Evolutionary conservation across 2,797 vertebrate species (phyloP), one percentile per base, ranked within the genome.

Genomic region (Premnoplex brunnescens): DNA sequence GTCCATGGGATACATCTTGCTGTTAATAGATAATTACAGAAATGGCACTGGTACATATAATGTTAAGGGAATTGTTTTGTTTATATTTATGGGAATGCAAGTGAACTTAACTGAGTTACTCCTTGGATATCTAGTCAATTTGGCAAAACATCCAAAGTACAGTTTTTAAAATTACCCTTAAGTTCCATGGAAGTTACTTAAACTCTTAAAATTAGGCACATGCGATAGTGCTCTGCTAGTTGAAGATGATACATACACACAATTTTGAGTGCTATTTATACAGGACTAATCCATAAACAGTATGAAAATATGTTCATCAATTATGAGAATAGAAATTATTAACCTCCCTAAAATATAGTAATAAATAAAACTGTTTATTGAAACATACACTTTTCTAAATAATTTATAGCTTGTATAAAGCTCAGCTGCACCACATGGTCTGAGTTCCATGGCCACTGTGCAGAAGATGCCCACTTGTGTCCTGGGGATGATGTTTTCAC

Each of bases 311-410:
- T 68, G 44, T 92, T 86, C 27, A 52, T 46, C 16, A 26, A 44
- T 87, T 91, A 76, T 68, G 46, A 91, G 68, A 91, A 94, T 80
- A 94, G 88, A 94, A 96, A 80, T 69, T 77, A 85, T 84, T 79
- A 36, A 52, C 93, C 88, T 90, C 58, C 28, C 55, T 12, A 23
- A 30, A 84, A 96, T 92, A 91, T 72, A 84, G 48, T 64, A 94
- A 92, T 24, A 91, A 97, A 74, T 11, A 26, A 3, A 36, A 17
- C 11, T 30, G 3, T n/a, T 84, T 30, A 48, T 39, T 68, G 52
- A 82, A 91, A 54, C 2, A 66, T 17, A 28, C 1, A 9, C 3
- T 54, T 82, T 66, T 21, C 36, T 66, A 68, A 81, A 63, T 46
- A 48, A 60, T 59, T 63, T 67, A 54, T 11, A 81, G 28, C 28